phyloP scores from a whole-genome alignment of 2,888 invertebrate species.

The Dicyrtomina minuta region DNA sequence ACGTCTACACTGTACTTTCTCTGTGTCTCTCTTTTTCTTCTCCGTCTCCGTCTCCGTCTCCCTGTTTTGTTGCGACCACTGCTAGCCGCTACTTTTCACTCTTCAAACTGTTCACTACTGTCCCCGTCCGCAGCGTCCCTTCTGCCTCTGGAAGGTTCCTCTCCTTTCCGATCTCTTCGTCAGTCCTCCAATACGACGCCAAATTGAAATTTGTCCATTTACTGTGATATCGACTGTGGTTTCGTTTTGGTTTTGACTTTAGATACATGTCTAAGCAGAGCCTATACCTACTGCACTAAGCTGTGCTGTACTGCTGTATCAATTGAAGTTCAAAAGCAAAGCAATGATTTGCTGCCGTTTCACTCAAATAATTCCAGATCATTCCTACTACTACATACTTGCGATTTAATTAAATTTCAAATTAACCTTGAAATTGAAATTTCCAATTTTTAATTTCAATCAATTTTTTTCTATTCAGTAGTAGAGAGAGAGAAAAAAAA shows the following conservation, averaged over 20 bases:
- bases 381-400: background rate
- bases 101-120: background rate
- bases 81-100: too few relatives aligned
- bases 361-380: too few relatives aligned
- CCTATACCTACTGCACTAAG: background rate
- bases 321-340: background rate
- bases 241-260: too few relatives aligned
- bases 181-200: background rate
- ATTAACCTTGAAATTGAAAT: background rate
- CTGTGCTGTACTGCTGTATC: background rate
- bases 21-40: background rate
- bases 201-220: conserved; percentile 10
- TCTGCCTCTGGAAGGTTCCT: background rate
- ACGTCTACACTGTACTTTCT: too few relatives aligned
- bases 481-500: conserved; percentile 7
- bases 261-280: too few relatives aligned
- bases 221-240: too few relatives aligned
- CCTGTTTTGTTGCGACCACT: background rate
- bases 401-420: background rate
- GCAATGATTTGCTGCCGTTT: too few relatives aligned
- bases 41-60: background rate
- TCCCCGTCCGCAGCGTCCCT: background rate
- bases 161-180: too few relatives aligned
- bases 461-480: background rate
- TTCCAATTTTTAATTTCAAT: background rate